Percentiles rank a stretch among this genome's conserved stretches.
phyloP scores from a whole-genome alignment of 2,113 vertebrate species.

The Mustela nigripes region DNA sequence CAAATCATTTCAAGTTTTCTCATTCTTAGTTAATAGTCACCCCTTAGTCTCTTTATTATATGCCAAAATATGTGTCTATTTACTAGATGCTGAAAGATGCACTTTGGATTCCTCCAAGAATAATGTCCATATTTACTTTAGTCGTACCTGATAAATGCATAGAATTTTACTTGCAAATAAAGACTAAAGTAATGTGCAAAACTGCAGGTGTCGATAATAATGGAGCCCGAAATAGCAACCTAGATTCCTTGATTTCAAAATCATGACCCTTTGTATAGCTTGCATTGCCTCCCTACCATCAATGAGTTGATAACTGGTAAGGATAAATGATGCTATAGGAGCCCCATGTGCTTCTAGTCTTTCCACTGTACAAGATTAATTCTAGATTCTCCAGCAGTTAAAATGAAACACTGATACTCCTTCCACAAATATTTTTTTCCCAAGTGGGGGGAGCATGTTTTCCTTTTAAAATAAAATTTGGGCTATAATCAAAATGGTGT shows the following conservation, averaged over 20 bases:
- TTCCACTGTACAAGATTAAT: background rate
- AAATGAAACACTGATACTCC: background rate
- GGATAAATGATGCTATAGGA: background rate
- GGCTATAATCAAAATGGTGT: background rate
- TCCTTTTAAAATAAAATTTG: conserved; percentile 31
- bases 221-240: background rate
- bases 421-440: background rate
- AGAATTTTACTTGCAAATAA: background rate
- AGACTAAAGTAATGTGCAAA: background rate
- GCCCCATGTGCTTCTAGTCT: background rate
- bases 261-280: background rate
- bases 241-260: conserved; percentile 9
- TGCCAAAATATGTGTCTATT: background rate
- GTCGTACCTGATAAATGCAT: background rate
- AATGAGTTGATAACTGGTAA: background rate
- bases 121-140: background rate
- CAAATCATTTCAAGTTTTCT: background rate
- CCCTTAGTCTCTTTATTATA: background rate
- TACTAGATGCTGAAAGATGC: background rate
- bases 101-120: background rate
- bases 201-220: background rate
- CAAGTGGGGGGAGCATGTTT: background rate
- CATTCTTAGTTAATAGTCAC: background rate
- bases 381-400: background rate
- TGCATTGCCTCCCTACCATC: background rate